Conservation (phyloP, 2,888 invertebrate genomes). For the Achlya flavicornis region DNA sequence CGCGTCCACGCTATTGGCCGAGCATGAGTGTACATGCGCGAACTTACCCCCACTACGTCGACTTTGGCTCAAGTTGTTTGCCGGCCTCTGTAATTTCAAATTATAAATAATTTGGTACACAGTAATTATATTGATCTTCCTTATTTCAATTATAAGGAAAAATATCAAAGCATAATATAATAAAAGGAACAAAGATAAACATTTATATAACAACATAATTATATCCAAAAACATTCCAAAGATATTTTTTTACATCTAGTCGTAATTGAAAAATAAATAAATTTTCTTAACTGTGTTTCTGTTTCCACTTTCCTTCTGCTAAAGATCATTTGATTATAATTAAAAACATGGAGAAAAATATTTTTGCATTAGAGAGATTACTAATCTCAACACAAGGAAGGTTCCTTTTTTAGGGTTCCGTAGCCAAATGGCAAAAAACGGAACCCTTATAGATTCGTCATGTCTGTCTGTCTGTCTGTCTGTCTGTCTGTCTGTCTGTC, state of each 20-base stretch:
- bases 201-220: constrained; percentile 1
- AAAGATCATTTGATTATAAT: constrained; percentile 15
- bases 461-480: too few relatives aligned
- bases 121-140: neutral
- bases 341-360: neutral
- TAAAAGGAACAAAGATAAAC: neutral
- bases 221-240: constrained; percentile 29
- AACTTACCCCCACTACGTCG: too few relatives aligned
- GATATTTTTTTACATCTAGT: constrained; percentile 41
- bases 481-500: too few relatives aligned
- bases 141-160: neutral
- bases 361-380: too few relatives aligned
- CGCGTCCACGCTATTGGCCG: too few relatives aligned
- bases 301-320: constrained; percentile 23
- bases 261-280: constrained; percentile 38
- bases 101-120: neutral
- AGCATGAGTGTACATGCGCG: too few relatives aligned
- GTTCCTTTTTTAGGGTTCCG: too few relatives aligned
- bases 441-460: too few relatives aligned
- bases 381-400: too few relatives aligned
- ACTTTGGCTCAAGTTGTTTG: too few relatives aligned
- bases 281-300: constrained; percentile 15
- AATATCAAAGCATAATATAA: neutral
- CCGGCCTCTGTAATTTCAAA: neutral
- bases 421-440: too few relatives aligned